A percentile compares a stretch with the other conserved stretches of the same genome.
phyloP scores from a whole-genome alignment of 2,797 vertebrate species.

The Lacerta agilis region DNA sequence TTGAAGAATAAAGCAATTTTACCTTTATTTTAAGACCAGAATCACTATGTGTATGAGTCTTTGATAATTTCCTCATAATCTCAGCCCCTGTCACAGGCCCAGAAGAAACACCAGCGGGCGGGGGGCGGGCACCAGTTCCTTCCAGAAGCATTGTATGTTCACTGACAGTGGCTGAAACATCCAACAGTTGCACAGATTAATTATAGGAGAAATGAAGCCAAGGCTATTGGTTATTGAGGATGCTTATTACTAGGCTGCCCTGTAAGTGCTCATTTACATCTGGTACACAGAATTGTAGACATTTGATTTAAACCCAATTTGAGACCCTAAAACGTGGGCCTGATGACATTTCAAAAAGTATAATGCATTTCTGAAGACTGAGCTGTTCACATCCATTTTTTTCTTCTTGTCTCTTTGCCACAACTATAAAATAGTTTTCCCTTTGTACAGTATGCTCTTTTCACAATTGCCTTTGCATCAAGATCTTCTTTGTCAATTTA shows the following conservation, averaged over 20 bases:
- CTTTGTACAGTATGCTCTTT: neutral
- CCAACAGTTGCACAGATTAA: slow-evolving; percentile 23
- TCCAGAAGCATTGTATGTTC: slow-evolving; percentile 98
- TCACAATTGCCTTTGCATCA: neutral
- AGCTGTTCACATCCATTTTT: neutral
- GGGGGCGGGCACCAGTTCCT: slow-evolving; percentile 87
- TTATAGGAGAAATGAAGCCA: neutral
- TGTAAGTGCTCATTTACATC: neutral
- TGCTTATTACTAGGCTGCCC: slow-evolving; percentile 12
- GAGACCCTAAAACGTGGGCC: rapidly evolving
- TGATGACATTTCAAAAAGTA: slow-evolving; percentile 1
- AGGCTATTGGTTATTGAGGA: neutral
- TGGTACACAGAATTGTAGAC: slow-evolving; percentile 7
- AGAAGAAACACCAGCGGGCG: slow-evolving; percentile 86
- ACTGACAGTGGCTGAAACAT: slow-evolving; percentile 90
- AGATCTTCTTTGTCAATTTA: neutral
- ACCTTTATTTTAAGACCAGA: slow-evolving; percentile 97
- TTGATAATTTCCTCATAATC: slow-evolving; percentile 98
- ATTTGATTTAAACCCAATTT: neutral
- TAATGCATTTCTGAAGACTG: neutral
- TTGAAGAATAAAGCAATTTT: slow-evolving; percentile 25
- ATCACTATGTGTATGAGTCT: slow-evolving; percentile 93
- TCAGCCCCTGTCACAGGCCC: slow-evolving; percentile 95
- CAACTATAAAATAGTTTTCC: neutral
- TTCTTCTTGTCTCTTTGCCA: neutral